Conservation (phyloP, 2,113 vertebrate genomes). For the Lagopus leucura region DNA sequence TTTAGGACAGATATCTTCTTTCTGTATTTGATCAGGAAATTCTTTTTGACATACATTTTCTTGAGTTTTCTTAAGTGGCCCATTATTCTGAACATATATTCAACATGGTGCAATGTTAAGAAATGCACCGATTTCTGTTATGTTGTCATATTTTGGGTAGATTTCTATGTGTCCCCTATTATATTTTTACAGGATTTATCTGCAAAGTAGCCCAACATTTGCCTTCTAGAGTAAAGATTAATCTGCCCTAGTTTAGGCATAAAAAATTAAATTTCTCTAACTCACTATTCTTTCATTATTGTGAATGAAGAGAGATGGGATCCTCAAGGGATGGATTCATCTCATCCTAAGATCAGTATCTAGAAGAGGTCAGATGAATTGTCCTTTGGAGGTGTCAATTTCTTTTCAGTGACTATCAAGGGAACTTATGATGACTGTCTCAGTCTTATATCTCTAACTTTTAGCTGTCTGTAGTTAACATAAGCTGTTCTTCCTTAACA, state of each 20-base stretch:
- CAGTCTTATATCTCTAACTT: background rate
- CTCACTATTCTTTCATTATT: conserved; percentile 11
- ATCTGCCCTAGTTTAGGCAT: background rate
- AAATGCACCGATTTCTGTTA: background rate
- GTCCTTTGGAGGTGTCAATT: background rate
- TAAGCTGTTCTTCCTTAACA: conserved; percentile 26
- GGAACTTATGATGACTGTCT: background rate
- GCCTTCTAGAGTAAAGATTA: background rate
- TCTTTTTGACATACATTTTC: background rate
- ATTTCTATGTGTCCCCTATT: background rate
- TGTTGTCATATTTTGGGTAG: background rate
- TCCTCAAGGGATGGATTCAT: conserved; percentile 23
- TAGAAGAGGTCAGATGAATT: conserved; percentile 22
- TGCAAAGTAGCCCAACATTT: background rate
- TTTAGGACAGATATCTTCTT: background rate
- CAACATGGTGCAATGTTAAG: background rate
- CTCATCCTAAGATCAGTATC: background rate
- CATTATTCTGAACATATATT: background rate
- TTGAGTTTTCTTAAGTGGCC: background rate
- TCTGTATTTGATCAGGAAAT: background rate
- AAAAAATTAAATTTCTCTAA: background rate
- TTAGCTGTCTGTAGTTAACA: conserved; percentile 17
- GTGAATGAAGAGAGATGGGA: background rate
- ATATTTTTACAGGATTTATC: background rate
- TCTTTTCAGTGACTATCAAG: conserved; percentile 3